Evolutionary conservation across 2,797 vertebrate genomes (phyloP).

Genomic region (Danio aesculapii): DNA sequence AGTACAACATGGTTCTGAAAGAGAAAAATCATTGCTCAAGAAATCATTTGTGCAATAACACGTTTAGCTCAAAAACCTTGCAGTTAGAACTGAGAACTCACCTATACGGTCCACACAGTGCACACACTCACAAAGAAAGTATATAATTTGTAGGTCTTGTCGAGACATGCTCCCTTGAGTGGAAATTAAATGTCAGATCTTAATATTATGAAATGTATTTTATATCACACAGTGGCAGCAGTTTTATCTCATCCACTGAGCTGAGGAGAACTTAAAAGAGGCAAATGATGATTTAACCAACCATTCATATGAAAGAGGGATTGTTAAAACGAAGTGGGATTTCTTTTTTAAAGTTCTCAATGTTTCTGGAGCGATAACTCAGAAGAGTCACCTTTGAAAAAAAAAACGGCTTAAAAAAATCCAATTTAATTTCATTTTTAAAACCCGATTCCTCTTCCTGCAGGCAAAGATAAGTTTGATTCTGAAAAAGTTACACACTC

Average conservation of each 20-base stretch:
- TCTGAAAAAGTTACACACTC: constrained; percentile 9
- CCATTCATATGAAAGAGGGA: constrained; percentile 11
- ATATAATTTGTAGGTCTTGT: constrained; percentile 26
- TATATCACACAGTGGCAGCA: constrained; percentile 23
- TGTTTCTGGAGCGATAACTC: constrained; percentile 9
- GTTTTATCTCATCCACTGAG: constrained; percentile 31
- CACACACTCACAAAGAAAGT: neutral
- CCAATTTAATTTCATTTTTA: constrained; percentile 12
- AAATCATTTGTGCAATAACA: neutral
- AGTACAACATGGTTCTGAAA: neutral
- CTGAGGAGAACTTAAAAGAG: constrained; percentile 23
- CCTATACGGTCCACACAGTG: neutral
- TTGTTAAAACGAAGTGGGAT: constrained; percentile 14
- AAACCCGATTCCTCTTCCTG: constrained; percentile 12
- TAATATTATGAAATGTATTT: constrained; percentile 38
- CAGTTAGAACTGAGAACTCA: neutral
- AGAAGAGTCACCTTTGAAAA: neutral
- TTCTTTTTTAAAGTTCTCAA: neutral
- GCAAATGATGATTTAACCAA: constrained; percentile 29
- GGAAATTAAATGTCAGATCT: constrained; percentile 39
- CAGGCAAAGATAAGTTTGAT: constrained; percentile 34
- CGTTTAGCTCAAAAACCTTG: neutral
- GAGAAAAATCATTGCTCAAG: neutral
- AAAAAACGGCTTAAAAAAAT: constrained; percentile 12
- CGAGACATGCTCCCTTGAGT: constrained; percentile 11